These are phyloP conservation scores for Sturnira hondurensis DNA, from an alignment of 2,113 vertebrate genomes.

Conservation along the genomic window DNA sequence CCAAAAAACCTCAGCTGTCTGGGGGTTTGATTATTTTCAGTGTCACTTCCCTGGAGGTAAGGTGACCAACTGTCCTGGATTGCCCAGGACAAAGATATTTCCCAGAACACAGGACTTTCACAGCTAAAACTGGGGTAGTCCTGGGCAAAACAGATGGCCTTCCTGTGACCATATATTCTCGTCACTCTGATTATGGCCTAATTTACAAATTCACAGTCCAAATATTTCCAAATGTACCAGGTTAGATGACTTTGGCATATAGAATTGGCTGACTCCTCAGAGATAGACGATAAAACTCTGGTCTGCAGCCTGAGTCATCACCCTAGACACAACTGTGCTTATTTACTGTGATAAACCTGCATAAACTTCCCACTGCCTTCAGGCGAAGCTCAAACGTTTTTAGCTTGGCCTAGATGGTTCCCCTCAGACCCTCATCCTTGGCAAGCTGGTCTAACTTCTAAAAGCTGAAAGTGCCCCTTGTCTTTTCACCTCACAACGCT, in stretches of 20 bases:
- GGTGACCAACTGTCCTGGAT: not conserved
- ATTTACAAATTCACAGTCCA: not conserved
- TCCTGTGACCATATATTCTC: not conserved
- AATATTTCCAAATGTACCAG: not conserved
- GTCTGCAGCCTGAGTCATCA: not conserved
- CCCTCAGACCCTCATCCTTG: not conserved
- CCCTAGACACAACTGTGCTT: not conserved
- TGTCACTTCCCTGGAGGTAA: not conserved
- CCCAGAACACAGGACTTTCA: not conserved
- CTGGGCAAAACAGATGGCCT: not conserved
- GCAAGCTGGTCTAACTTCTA: not conserved
- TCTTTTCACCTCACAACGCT: not conserved
- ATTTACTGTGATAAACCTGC: not conserved
- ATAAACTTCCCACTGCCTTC: not conserved
- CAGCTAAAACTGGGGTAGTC: not conserved
- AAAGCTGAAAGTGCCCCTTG: not conserved
- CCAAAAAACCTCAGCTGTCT: not conserved
- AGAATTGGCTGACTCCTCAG: not conserved
- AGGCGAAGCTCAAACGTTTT: not conserved
- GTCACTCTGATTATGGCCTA: not conserved
- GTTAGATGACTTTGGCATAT: not conserved
- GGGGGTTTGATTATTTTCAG: not conserved
- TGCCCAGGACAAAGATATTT: not conserved
- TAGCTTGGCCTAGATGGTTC: not conserved
- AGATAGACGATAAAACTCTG: not conserved